phyloP scores from a whole-genome alignment of 2,113 vertebrate genomes.

The Tenrec ecaudatus region DNA sequence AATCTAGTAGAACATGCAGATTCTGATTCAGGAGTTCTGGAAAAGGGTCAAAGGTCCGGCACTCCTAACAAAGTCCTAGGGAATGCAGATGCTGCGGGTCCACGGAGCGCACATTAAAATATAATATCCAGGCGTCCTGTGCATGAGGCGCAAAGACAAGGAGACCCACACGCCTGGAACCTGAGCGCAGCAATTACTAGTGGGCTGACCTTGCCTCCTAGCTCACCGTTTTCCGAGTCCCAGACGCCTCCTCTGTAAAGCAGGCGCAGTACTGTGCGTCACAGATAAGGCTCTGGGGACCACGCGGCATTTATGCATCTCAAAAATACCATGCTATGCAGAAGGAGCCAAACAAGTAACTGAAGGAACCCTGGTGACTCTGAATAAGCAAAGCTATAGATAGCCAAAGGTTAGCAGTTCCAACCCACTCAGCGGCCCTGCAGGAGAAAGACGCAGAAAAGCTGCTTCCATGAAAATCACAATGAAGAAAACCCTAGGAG shows the following conservation, averaged over 20 bases:
- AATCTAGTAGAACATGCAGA: background rate
- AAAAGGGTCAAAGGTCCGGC: background rate
- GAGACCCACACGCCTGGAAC: background rate
- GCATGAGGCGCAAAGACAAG: background rate
- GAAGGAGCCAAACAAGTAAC: conserved; percentile 3
- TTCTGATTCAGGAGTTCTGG: background rate
- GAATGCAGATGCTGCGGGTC: background rate
- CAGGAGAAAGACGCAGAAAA: background rate
- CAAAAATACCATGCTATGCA: background rate
- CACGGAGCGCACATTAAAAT: background rate
- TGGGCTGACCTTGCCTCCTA: background rate
- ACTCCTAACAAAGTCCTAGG: background rate
- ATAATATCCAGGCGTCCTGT: background rate
- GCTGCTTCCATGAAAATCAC: background rate
- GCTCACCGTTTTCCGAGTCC: background rate
- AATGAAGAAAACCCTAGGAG: background rate
- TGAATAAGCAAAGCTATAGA: background rate
- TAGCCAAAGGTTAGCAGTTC: background rate
- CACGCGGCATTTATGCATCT: background rate
- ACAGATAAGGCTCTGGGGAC: background rate
- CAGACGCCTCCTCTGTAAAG: conserved; percentile 8
- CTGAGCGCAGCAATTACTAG: background rate
- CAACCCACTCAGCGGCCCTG: background rate
- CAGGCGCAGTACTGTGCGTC: background rate
- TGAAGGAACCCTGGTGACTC: background rate